These are phyloP conservation scores for Venturia canescens DNA, from an alignment of 1,140 invertebrate genomes.

Conservation along the genomic window DNA sequence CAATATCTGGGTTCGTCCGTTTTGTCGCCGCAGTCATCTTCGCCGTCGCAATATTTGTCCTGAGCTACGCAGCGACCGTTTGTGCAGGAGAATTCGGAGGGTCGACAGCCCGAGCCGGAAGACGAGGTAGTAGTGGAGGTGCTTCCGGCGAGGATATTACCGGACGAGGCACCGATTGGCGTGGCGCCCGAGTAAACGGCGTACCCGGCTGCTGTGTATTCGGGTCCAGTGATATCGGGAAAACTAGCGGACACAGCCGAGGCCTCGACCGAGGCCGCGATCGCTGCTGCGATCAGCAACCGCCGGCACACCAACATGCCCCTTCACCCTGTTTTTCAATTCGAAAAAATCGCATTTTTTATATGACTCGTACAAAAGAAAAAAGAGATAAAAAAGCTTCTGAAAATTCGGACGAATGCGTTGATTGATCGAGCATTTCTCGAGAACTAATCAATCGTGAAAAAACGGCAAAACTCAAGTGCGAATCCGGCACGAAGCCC, in stretches of 20 bases:
- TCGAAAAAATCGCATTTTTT: too few relatives aligned
- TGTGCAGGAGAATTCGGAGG: slow-evolving; percentile 81
- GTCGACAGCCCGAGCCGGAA: slow-evolving; percentile 70
- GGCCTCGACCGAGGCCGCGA: slow-evolving; percentile 68
- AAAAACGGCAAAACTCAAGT: too few relatives aligned
- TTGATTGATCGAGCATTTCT: too few relatives aligned
- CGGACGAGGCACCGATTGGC: slow-evolving; percentile 38
- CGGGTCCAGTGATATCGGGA: slow-evolving; percentile 57
- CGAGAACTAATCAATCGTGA: too few relatives aligned
- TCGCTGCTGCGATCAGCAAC: slow-evolving; percentile 75
- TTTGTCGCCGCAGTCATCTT: slow-evolving; percentile 87
- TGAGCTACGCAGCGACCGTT: slow-evolving; percentile 85
- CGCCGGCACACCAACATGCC: slow-evolving; percentile 72
- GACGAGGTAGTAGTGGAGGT: slow-evolving; percentile 50
- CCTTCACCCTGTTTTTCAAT: slow-evolving; percentile 64
- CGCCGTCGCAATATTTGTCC: slow-evolving; percentile 88
- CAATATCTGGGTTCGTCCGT: slow-evolving; percentile 87
- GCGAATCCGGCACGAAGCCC: too few relatives aligned
- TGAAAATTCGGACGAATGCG: not conserved
- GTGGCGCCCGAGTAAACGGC: slow-evolving; percentile 54
- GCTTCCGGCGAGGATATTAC: slow-evolving; percentile 13
- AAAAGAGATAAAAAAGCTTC: not conserved
- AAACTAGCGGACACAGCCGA: slow-evolving; percentile 69
- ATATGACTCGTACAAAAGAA: too few relatives aligned
- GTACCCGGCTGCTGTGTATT: slow-evolving; percentile 53